Percentiles rank a stretch among this genome's conserved stretches.
Evolutionary conservation across 2,888 invertebrate species (phyloP).

Genomic region (Liodrosophila aerea): DNA sequence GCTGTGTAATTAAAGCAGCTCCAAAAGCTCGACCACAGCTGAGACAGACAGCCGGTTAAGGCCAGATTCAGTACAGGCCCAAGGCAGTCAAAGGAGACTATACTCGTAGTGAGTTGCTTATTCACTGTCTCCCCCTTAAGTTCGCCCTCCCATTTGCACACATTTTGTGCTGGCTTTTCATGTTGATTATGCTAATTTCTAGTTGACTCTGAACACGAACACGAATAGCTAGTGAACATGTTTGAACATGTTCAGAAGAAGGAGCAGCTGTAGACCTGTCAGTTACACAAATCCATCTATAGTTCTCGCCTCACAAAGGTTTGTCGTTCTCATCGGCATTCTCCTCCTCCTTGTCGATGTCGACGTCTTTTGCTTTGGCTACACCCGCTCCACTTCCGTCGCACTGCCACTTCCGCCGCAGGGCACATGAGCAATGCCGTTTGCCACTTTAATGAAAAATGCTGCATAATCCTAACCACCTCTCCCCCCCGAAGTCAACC

Average conservation of each 20-base stretch:
- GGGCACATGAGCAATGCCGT: constrained; percentile 40
- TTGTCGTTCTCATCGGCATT: constrained; percentile 13
- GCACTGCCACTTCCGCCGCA: constrained; percentile 46
- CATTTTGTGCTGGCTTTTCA: constrained; percentile 68
- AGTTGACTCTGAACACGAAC: constrained; percentile 64
- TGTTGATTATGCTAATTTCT: constrained; percentile 73
- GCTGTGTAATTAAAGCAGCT: constrained; percentile 72
- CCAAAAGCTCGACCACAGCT: constrained; percentile 64
- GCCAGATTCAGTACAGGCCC: constrained; percentile 11
- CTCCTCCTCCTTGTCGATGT: constrained; percentile 5
- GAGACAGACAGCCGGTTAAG: constrained; percentile 13
- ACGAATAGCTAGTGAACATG: constrained; percentile 66
- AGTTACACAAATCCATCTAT: constrained; percentile 54
- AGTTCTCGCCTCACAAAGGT: constrained; percentile 43
- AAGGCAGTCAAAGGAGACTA: constrained; percentile 40
- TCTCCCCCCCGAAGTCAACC: constrained; percentile 18
- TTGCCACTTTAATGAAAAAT: constrained; percentile 70
- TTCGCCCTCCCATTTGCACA: no score
- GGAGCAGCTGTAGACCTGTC: constrained; percentile 41
- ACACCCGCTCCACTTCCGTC: constrained; percentile 53
- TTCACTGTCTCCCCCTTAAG: constrained; percentile 30
- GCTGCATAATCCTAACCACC: constrained; percentile 63
- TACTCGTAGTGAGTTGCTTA: constrained; percentile 57
- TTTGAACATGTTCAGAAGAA: constrained; percentile 35
- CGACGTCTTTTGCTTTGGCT: constrained; percentile 43